These are phyloP conservation scores for Trogon melanurus DNA, from an alignment of 2,113 vertebrate genomes.

Conservation along the genomic window DNA sequence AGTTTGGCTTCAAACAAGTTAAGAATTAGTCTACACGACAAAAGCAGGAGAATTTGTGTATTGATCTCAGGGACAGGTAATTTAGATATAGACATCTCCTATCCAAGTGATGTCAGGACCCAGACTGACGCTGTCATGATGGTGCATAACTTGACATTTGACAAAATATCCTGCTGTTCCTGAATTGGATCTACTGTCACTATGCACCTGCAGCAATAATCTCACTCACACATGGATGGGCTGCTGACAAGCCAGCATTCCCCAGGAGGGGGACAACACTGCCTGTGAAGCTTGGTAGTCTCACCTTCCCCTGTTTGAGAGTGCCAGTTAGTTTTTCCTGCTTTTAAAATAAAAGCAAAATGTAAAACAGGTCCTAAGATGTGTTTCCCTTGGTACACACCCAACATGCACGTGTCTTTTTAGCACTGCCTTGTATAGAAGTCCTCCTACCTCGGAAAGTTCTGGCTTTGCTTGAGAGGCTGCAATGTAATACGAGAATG, in stretches of 20 bases:
- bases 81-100: not conserved
- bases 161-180: not conserved
- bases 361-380: not conserved
- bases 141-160: not conserved
- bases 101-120: not conserved
- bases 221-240: accelerated
- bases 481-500: not conserved
- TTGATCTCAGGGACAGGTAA: not conserved
- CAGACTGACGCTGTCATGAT: not conserved
- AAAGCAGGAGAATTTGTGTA: not conserved
- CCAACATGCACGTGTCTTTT: not conserved
- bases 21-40: not conserved
- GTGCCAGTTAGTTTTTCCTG: not conserved
- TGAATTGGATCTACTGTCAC: not conserved
- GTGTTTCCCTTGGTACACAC: not conserved
- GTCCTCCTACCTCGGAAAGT: not conserved
- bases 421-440: not conserved
- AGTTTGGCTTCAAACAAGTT: not conserved
- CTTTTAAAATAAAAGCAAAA: not conserved
- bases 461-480: not conserved
- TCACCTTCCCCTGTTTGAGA: not conserved
- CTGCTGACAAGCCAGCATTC: not conserved
- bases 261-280: not conserved
- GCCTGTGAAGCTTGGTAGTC: not conserved
- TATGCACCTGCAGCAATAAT: not conserved